These are phyloP conservation scores for Casuarius casuarius DNA, from an alignment of 2,113 vertebrate species.

Conservation along the genomic window DNA sequence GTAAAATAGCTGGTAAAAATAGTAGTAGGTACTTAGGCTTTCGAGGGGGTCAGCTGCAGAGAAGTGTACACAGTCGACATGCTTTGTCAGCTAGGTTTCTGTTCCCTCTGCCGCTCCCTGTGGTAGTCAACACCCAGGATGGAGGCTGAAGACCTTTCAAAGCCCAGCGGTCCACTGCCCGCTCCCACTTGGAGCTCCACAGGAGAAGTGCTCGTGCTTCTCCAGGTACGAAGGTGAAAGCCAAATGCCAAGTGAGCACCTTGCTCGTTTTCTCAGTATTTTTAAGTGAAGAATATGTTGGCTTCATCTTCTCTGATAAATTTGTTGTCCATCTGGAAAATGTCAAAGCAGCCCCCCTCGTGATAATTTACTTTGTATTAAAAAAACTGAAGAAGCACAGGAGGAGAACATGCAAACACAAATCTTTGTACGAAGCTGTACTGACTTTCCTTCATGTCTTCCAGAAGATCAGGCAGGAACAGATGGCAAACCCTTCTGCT, in stretches of 20 bases:
- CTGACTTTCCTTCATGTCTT: neutral
- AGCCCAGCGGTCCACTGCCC: neutral
- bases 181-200: neutral
- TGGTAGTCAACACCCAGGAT: neutral
- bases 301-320: neutral
- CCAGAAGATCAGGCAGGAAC: neutral
- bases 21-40: neutral
- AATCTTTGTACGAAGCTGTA: neutral
- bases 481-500: slow-evolving; percentile 5
- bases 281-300: neutral
- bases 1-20: neutral
- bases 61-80: neutral
- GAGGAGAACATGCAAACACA: neutral
- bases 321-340: neutral
- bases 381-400: neutral
- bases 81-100: neutral
- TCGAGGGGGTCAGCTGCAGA: neutral
- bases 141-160: neutral
- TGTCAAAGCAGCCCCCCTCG: neutral
- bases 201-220: neutral
- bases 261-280: neutral
- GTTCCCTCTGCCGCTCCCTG: neutral
- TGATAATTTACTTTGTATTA: neutral
- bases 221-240: accelerated
- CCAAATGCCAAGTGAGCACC: neutral